phyloP scores from a whole-genome alignment of 2,113 vertebrate genomes.

The Hepsetus odoe region DNA sequence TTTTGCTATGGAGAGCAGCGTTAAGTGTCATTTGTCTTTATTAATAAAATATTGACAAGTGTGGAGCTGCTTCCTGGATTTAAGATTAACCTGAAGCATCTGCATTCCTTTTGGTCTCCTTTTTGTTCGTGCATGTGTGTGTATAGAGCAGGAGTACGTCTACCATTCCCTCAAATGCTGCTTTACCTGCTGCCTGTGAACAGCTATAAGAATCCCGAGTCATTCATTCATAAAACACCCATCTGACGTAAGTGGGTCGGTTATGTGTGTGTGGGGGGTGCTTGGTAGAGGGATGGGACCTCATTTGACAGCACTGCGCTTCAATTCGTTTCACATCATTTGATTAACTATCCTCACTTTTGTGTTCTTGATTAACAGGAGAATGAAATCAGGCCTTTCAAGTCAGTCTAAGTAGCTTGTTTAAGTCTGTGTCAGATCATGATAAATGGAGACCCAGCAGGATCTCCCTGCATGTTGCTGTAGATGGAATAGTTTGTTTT shows the following conservation, averaged over 20 bases:
- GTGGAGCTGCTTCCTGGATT: no score
- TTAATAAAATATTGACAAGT: no score
- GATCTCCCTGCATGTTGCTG: background rate
- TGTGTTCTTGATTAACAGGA: background rate
- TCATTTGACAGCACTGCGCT: slow-evolving; percentile 1
- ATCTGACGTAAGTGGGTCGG: slow-evolving; percentile 33
- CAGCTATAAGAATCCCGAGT: slow-evolving; percentile 14
- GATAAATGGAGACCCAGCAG: background rate
- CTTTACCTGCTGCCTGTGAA: slow-evolving; percentile 26
- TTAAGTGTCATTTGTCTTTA: no score
- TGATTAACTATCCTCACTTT: no score
- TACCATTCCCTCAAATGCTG: background rate
- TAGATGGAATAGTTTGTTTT: background rate
- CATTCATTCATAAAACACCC: slow-evolving; percentile 58
- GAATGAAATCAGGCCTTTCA: background rate
- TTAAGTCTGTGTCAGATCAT: background rate
- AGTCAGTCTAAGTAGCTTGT: background rate
- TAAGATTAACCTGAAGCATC: background rate
- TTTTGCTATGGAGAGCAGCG: no score
- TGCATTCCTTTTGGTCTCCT: background rate
- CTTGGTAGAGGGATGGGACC: slow-evolving; percentile 22
- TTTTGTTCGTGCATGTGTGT: background rate
- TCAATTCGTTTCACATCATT: background rate
- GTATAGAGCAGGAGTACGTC: background rate
- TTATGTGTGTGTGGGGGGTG: slow-evolving; percentile 2